These are phyloP conservation scores for Brotula barbata DNA, from an alignment of 2,797 vertebrate genomes.

Conservation along the genomic window DNA sequence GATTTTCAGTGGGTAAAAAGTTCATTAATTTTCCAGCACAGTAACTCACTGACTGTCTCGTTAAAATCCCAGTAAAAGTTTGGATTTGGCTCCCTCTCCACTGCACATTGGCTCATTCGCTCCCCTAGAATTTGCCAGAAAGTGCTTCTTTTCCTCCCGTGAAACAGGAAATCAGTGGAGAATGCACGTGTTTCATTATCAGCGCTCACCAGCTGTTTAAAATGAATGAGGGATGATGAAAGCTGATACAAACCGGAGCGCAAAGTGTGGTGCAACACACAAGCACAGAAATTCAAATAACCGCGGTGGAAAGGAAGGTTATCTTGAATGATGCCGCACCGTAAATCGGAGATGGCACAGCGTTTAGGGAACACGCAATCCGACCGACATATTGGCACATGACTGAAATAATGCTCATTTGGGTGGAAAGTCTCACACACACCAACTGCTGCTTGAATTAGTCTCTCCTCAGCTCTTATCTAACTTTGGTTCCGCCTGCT, in stretches of 20 bases:
- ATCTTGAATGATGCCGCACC: too few relatives aligned
- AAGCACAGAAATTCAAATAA: constrained; percentile 10
- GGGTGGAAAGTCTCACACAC: not conserved
- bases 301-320: constrained; percentile 1
- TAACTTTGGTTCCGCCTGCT: too few relatives aligned
- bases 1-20: too few relatives aligned
- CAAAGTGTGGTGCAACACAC: constrained; percentile 12
- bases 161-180: constrained; percentile 47
- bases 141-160: not conserved
- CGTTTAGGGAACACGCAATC: not conserved
- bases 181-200: constrained; percentile 54
- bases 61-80: constrained; percentile 51
- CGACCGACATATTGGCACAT: not conserved
- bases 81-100: constrained; percentile 46
- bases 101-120: constrained; percentile 37
- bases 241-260: constrained; percentile 14
- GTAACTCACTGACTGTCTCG: constrained; percentile 38
- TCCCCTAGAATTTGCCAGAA: constrained; percentile 39
- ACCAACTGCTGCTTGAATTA: too few relatives aligned
- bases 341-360: not conserved
- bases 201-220: constrained; percentile 53
- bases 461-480: too few relatives aligned
- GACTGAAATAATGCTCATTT: not conserved
- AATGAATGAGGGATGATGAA: constrained; percentile 23
- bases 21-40: constrained; percentile 51